Evolutionary conservation across 2,888 invertebrate species (phyloP).

Genomic region (Dusona sp.): DNA sequence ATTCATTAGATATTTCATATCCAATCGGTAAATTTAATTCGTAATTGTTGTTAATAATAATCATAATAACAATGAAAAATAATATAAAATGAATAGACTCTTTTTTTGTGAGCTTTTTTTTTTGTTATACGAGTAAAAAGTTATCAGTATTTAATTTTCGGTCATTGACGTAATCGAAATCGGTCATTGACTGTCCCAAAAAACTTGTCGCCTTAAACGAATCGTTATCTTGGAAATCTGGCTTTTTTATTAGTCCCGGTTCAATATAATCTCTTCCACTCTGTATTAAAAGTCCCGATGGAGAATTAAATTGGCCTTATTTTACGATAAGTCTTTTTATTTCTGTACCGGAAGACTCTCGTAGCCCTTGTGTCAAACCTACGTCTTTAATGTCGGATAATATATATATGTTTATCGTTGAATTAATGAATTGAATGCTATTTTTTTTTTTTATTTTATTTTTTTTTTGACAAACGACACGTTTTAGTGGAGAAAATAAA

Average conservation of each 20-base stretch:
- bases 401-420: neutral
- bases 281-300: neutral
- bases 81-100: neutral
- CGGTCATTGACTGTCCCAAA: constrained; percentile 11
- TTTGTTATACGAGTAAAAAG: neutral
- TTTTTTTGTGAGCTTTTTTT: neutral
- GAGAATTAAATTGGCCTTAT: constrained; percentile 9
- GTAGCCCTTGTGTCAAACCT: neutral
- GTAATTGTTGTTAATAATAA: neutral
- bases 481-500: neutral
- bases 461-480: neutral
- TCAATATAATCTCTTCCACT: neutral
- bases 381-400: neutral
- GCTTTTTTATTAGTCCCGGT: neutral
- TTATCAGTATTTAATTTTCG: neutral
- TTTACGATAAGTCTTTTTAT: constrained; percentile 5
- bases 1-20: neutral
- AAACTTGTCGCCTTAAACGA: constrained; percentile 6
- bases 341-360: constrained; percentile 2
- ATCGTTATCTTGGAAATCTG: constrained; percentile 24
- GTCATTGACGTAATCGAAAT: constrained; percentile 4
- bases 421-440: neutral
- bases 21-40: neutral
- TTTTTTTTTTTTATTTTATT: no score
- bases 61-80: neutral